Percentiles rank a stretch among this genome's conserved stretches.
Evolutionary conservation across 23 tunicate genomes (phyloP).

Genomic region (Clavelina lepadiformis): DNA sequence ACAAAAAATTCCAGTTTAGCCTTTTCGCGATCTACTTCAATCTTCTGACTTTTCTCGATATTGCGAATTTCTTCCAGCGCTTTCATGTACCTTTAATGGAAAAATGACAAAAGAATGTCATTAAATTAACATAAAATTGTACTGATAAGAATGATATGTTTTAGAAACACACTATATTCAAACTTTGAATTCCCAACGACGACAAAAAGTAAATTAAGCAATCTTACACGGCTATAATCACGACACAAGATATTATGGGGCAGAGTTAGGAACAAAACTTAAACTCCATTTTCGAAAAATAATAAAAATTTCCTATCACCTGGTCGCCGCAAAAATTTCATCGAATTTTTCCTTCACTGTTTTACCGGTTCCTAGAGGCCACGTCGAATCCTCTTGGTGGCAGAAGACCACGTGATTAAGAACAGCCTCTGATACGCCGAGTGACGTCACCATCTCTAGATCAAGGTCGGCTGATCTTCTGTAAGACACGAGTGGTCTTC

Average conservation of each 20-base stretch:
- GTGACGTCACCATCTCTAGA: slow-evolving; percentile 33
- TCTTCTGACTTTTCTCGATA: slow-evolving; percentile 10
- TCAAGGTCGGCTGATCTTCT: slow-evolving; percentile 46
- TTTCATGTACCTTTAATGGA: slow-evolving; percentile 28
- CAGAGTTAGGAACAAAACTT: no score
- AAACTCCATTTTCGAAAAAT: background rate
- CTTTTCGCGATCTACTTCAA: background rate
- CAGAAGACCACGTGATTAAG: slow-evolving; percentile 62
- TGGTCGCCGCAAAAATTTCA: slow-evolving; percentile 57
- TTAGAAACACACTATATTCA: background rate
- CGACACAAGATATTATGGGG: no score
- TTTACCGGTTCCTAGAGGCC: slow-evolving; percentile 64
- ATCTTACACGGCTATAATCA: no score
- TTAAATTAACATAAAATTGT: background rate
- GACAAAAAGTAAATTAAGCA: no score
- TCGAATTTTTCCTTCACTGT: slow-evolving; percentile 54
- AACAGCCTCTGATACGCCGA: slow-evolving; percentile 60
- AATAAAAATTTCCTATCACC: slow-evolving; percentile 22
- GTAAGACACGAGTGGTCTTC: no score
- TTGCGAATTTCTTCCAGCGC: slow-evolving; percentile 29
- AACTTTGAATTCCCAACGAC: no score
- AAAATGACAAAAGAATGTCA: background rate
- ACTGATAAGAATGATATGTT: background rate
- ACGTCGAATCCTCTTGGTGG: slow-evolving; percentile 73
- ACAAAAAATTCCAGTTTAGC: no score